A percentile compares a stretch with the other conserved stretches of the same genome.
These are phyloP conservation scores for Festucalex cinctus DNA, from an alignment of 2,113 vertebrate species.

Conservation along the genomic window DNA sequence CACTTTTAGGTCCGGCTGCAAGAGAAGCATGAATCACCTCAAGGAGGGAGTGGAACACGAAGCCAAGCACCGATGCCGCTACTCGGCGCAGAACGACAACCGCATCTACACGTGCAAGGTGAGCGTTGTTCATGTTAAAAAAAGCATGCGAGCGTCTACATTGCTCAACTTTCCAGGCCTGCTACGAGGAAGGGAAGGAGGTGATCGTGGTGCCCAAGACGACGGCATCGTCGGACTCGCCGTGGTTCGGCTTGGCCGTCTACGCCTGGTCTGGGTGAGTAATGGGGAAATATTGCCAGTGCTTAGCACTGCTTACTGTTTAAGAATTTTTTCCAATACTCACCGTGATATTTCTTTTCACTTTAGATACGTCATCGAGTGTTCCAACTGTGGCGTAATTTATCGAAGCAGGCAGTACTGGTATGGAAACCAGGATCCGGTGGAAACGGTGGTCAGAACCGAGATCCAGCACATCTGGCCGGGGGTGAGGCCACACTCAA, in stretches of 20 bases:
- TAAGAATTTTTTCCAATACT: not conserved
- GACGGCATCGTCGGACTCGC: conserved; percentile 96
- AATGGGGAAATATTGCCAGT: not conserved
- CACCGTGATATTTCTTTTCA: not conserved
- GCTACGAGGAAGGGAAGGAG: conserved; percentile 94
- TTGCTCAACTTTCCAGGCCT: conserved; percentile 76
- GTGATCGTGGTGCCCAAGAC: conserved; percentile 97
- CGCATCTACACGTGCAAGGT: conserved; percentile 97
- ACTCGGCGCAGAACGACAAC: conserved; percentile 93
- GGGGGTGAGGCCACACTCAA: conserved; percentile 76
- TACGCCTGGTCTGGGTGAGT: conserved; percentile 99
- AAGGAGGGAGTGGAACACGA: conserved; percentile 88
- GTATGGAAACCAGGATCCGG: conserved; percentile 99
- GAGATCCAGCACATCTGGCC: conserved; percentile 98
- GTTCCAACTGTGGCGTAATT: conserved; percentile 93
- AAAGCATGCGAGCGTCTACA: conserved; percentile 13
- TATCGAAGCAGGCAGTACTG: conserved; percentile 97
- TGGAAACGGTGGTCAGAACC: conserved; percentile 95
- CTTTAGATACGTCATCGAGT: conserved; percentile 92
- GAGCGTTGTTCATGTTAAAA: conserved; percentile 24
- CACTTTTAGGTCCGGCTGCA: conserved; percentile 83
- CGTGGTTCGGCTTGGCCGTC: conserved; percentile 95
- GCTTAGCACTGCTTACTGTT: no score
- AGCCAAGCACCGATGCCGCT: conserved; percentile 90
- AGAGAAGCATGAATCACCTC: conserved; percentile 96